Percentiles rank a stretch among this genome's conserved stretches.
Evolutionary conservation across 2,113 vertebrate genomes (phyloP).

Genomic region (Anolis sagrei): DNA sequence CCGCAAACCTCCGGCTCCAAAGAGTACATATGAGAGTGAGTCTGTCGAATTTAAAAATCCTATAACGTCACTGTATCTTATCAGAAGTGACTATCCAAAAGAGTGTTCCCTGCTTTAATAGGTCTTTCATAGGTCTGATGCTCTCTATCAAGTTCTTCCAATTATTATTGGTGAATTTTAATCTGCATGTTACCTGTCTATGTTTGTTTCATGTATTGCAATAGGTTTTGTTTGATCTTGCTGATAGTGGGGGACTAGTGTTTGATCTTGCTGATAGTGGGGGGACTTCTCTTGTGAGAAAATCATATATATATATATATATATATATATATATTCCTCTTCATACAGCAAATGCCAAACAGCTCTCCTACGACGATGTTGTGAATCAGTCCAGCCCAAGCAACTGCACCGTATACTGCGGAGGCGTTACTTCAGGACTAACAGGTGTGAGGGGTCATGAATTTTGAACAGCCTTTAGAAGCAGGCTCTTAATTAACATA

Average conservation of each 20-base stretch:
- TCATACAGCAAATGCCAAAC: constrained; percentile 87
- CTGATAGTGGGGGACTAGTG: too few relatives aligned
- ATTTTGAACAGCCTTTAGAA: accelerated
- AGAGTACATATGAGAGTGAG: constrained; percentile 92
- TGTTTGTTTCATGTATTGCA: too few relatives aligned
- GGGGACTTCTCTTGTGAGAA: not conserved
- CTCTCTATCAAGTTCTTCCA: not conserved
- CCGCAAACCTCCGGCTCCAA: constrained; percentile 95
- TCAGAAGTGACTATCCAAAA: not conserved
- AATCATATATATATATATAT: not conserved
- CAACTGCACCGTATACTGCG: constrained; percentile 98
- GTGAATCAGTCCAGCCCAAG: constrained; percentile 96
- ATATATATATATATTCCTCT: not conserved
- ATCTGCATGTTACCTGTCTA: too few relatives aligned
- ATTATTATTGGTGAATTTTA: not conserved
- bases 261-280: too few relatives aligned
- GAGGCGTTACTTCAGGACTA: constrained; percentile 92
- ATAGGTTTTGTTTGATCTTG: too few relatives aligned
- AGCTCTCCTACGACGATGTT: constrained; percentile 95
- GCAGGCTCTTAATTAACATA: accelerated
- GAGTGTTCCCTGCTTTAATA: not conserved
- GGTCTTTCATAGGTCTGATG: not conserved
- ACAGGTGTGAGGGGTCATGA: constrained; percentile 79
- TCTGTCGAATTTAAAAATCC: constrained; percentile 35
- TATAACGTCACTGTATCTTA: not conserved